Base-by-base conservation (phyloP, 2,113 vertebrate species). In the Acrocephalus arundinaceus region DNA sequence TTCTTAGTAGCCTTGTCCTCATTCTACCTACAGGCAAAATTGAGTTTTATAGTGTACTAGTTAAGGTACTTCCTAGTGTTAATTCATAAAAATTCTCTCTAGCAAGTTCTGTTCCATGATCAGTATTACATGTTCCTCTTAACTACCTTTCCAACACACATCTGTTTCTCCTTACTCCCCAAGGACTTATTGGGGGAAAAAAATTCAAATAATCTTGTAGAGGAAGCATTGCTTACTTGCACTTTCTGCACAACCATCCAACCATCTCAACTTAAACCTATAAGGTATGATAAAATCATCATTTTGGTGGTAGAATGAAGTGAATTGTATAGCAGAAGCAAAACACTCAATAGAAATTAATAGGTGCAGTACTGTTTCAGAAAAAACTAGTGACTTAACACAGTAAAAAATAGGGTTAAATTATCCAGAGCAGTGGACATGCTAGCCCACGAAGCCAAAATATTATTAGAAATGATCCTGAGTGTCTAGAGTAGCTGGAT, bases 171-270 rank as follows among this genome's bases (percentile, higher is more conserved):
- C 28, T 79, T 63, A 41, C 24, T 79, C 54, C 8, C 16, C 7
- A 48, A 55, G 10, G 8, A 45, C 19, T 31, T 51, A 8, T 0
- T 8, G 9, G 17, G 8, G 13, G 3, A 1, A 37, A 28, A 19
- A 22, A 9, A 28, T 31, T 55, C 1, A 39, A 85, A 79, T 62
- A 1, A 7, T 74, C 2, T 63, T 22, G 3, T 45, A 49, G 22
- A 59, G 21, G 27, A 59, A 43, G 4, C 7, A 67, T 28, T 63
- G 7, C 41, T 76, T 81, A 7, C 10, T 67, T 67, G 52, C 2
- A 27, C 5, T 87, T 77, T 13, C 27, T 5, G 1, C 10, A 48
- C 5, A 81, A 30, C 6, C 4, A 8, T 25, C 11, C 5, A 81
- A 30, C 6, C 4, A 8, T 25, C 11, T 66, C 7, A 28, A 71